phyloP scores from a whole-genome alignment of 2,113 vertebrate genomes.

The Pterophyllum scalare region DNA sequence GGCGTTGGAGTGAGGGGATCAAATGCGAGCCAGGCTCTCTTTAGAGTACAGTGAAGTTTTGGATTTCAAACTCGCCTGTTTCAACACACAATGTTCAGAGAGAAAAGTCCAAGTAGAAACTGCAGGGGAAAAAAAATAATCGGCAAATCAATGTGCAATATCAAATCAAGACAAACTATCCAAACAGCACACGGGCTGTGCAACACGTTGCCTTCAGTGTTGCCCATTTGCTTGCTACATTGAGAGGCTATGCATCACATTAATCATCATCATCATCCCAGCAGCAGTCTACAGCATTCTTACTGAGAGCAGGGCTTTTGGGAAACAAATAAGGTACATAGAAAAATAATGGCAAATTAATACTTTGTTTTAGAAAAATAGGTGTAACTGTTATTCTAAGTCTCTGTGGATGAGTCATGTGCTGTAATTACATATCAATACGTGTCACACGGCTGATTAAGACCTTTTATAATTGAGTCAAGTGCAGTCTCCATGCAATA shows the following conservation, averaged over 20 bases:
- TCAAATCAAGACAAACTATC: constrained; percentile 7
- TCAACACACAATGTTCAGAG: not conserved
- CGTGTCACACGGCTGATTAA: constrained; percentile 26
- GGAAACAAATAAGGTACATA: constrained; percentile 51
- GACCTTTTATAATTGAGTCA: constrained; percentile 23
- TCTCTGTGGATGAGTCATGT: constrained; percentile 22
- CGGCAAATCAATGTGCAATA: constrained; percentile 38
- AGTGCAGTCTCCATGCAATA: constrained; percentile 69
- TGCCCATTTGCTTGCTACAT: constrained; percentile 65
- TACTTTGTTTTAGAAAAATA: constrained; percentile 70
- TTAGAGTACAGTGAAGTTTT: not conserved
- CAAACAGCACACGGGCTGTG: constrained; percentile 1
- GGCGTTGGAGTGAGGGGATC: not conserved
- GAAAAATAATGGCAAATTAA: constrained; percentile 69
- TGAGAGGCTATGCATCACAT: constrained; percentile 44
- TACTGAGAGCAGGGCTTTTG: constrained; percentile 1
- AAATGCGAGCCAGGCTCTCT: constrained; percentile 6
- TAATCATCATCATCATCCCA: constrained; percentile 1
- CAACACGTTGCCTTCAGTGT: constrained; percentile 19
- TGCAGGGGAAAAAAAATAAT: not conserved
- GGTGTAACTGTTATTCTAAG: constrained; percentile 27
- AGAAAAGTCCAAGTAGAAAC: constrained; percentile 9
- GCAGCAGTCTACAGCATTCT: constrained; percentile 6
- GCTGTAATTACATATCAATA: constrained; percentile 8
- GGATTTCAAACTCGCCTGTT: not conserved